Base-by-base conservation (phyloP, 2,797 vertebrate species). In the Antrozous pallidus region DNA sequence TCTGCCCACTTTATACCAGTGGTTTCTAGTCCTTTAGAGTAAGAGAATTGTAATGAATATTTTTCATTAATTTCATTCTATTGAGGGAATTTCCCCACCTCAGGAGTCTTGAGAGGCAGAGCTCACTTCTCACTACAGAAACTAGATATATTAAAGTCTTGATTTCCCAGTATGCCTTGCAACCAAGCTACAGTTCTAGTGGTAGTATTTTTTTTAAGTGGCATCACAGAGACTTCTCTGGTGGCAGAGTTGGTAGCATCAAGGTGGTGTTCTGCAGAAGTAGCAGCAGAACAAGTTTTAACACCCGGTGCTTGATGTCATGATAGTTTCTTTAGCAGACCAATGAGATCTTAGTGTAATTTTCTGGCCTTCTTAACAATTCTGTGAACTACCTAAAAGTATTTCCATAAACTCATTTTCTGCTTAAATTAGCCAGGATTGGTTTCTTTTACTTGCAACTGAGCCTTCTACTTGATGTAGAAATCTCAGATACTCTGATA, bases 331-430 rank as follows among this genome's bases (percentile, higher is more conserved):
- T 75, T 78, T 45, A 88, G 81, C 38, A 78, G 54, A 74, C 14
- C 6, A 18, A 2, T 65, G 70, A 78, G 31, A 40, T 49, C 90
- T 70, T 33, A 86, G 49, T 6, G 26, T 86, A 74, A 77, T 81
- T 89, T 81, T 93, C 67, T 54, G 16, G 26, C 13, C 17, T 85
- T 89, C 45, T 61, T 42, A 67, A 54, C 11, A 49, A 38, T 54
- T 90, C 70, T 77, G 36, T 33, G 16, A 93, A 63, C 75, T 79
- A 42, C 54, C 26, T 71, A 67, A 83, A 58, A 61, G 42, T 26
- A n/a, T 74, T 85, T 91, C 58, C 87, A 88, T 77, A 95, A 75
- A 69, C 70, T 94, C 2, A 61, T 56, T 92, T 95, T 78, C 67
- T 92, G 17, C 24, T 74, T 89, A 82, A 91, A 16, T 73, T 84